Evolutionary conservation across 2,888 invertebrate genomes (phyloP).

Genomic region (Atrina japonica): DNA sequence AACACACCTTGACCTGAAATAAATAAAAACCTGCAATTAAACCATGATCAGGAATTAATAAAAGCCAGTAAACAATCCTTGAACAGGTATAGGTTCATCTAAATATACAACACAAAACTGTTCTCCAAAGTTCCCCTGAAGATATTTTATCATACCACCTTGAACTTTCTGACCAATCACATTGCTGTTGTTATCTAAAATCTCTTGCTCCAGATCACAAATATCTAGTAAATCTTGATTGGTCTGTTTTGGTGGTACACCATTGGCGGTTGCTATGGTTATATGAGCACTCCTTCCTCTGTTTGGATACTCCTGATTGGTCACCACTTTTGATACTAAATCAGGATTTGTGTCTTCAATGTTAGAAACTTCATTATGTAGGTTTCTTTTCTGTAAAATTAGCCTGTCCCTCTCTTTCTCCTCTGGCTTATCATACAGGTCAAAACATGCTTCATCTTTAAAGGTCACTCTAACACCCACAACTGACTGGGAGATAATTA

Average conservation of each 20-base stretch:
- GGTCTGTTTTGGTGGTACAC: slow-evolving; percentile 21
- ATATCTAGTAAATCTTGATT: slow-evolving; percentile 34
- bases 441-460: slow-evolving; percentile 55
- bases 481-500: slow-evolving; percentile 74
- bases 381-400: slow-evolving; percentile 18
- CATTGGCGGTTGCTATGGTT: slow-evolving; percentile 59
- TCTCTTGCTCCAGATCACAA: slow-evolving; percentile 25
- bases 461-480: slow-evolving; percentile 77
- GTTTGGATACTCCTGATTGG: slow-evolving; percentile 18
- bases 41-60: too few species aligned
- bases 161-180: too few species aligned
- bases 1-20: too few species aligned
- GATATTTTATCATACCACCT: too few species aligned
- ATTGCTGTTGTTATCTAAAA: background rate
- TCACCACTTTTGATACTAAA: slow-evolving; percentile 2
- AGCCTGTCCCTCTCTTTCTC: slow-evolving; percentile 51
- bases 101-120: too few species aligned
- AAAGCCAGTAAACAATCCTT: too few species aligned
- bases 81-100: too few species aligned
- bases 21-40: too few species aligned
- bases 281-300: slow-evolving; percentile 65
- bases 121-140: too few species aligned
- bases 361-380: slow-evolving; percentile 7
- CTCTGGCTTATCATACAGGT: slow-evolving; percentile 72
- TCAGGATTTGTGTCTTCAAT: background rate